Conservation (phyloP, 2,888 invertebrate species). For the Cybosia mesomella region DNA sequence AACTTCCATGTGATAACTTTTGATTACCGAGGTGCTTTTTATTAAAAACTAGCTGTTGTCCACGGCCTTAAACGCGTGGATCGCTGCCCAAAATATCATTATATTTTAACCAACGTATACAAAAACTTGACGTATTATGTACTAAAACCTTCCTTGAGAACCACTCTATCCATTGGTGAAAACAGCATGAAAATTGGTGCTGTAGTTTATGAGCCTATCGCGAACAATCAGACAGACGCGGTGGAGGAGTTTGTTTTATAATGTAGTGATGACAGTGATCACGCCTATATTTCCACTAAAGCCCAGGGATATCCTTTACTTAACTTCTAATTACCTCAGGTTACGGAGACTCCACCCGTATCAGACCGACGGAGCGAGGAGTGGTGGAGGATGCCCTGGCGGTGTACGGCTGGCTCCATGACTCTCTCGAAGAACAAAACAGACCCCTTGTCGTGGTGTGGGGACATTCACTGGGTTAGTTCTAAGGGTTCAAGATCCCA, state of each 20-base stretch:
- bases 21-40: conserved; percentile 71
- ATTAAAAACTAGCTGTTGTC: background rate
- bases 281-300: too few species aligned
- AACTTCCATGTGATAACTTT: conserved; percentile 76
- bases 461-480: conserved; percentile 96
- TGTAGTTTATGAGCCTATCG: too few species aligned
- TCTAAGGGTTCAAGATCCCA: background rate
- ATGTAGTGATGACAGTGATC: too few species aligned
- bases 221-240: too few species aligned
- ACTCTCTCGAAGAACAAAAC: conserved; percentile 65
- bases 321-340: too few species aligned
- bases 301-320: too few species aligned
- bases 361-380: conserved; percentile 92
- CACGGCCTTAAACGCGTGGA: too few species aligned
- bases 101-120: background rate
- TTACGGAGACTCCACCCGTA: conserved; percentile 91
- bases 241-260: too few species aligned
- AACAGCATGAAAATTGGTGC: too few species aligned
- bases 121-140: too few species aligned
- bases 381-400: conserved; percentile 94
- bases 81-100: background rate
- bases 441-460: conserved; percentile 91
- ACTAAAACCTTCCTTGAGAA: too few species aligned
- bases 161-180: too few species aligned
- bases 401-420: conserved; percentile 92